A percentile compares a stretch with the other conserved stretches of the same genome.
Evolutionary conservation across 2,888 invertebrate species (phyloP).

Genomic region (Drosophila villosipedis): DNA sequence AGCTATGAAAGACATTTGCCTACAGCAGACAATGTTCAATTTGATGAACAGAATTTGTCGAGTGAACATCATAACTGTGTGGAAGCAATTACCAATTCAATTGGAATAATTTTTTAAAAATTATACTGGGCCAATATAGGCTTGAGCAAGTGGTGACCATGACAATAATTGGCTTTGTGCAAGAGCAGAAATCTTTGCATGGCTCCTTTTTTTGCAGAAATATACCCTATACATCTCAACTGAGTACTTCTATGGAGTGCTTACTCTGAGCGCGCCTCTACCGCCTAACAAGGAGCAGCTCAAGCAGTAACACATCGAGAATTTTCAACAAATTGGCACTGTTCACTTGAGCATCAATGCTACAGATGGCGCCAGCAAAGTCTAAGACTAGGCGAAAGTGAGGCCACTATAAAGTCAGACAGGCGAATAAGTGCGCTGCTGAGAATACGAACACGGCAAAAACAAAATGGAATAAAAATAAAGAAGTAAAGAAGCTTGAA

Average conservation of each 20-base stretch:
- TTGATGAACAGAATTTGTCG: neutral
- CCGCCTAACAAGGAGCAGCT: neutral
- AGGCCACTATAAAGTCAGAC: neutral
- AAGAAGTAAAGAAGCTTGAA: neutral
- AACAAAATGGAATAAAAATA: neutral
- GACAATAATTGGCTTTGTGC: neutral
- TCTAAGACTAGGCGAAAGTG: neutral
- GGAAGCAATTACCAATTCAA: neutral
- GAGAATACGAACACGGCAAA: neutral
- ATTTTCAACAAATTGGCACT: neutral
- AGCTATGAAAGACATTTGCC: neutral
- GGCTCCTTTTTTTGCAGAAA: neutral
- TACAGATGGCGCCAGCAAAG: neutral
- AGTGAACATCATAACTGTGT: neutral
- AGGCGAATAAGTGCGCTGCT: neutral
- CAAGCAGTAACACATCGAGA: neutral
- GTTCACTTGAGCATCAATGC: neutral
- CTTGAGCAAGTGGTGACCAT: neutral
- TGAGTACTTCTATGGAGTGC: neutral
- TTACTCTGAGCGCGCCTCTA: neutral
- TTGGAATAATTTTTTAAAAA: neutral
- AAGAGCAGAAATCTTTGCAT: neutral
- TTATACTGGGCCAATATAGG: neutral
- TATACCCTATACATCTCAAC: neutral
- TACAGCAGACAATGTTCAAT: neutral